Evolutionary conservation across 2,888 invertebrate species (phyloP), one percentile per base, ranked within the genome.

Genomic region (Keiferia lycopersicella): DNA sequence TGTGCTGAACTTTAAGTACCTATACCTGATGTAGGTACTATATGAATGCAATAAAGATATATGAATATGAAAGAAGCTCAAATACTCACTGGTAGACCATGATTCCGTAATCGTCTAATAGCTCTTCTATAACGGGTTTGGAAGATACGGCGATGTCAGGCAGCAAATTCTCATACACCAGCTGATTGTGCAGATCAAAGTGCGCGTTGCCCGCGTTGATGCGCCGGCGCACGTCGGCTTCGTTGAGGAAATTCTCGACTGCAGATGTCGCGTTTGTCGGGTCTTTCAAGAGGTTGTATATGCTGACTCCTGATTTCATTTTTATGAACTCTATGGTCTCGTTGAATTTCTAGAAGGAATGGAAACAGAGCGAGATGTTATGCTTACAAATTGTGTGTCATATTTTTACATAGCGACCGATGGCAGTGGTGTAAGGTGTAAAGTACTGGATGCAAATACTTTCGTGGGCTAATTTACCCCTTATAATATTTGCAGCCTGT

Each of bases 101-200:
- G 18, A 96, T 94, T 73, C 90, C 88, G 73, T 95, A 95, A 74
- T 93, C 82, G 48, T 93, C 90, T 12, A 94, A 74, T 14, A 95
- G 77, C 70, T 93, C 93, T 34, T 92, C 90, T 22, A 95, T 77
- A 82, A 93, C 93, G 0, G 92, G 88, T 64, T 94, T 94, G 1
- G 95, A 93, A 0, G 94, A 94, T 70, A 94, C 93, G 93, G 95
- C 94, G 30, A 96, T 85, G 78, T 97, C 96, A 7, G 88, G 84
- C 65, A 93, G 80, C 70, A 96, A 86, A 72, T 93, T 91, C 26
- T 84, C 70, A 77, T 95, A 95, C 0, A 96, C 96, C 11, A 73
- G 61, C 60, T 82, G 82, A 66, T 90, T 85, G 75, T 83, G 75
- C 10, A 74, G 70, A 58, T 77, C 59, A 38, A 81, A 86, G 11